Conservation (phyloP, 2,113 vertebrate genomes). For the Myiozetetes cayanensis region DNA sequence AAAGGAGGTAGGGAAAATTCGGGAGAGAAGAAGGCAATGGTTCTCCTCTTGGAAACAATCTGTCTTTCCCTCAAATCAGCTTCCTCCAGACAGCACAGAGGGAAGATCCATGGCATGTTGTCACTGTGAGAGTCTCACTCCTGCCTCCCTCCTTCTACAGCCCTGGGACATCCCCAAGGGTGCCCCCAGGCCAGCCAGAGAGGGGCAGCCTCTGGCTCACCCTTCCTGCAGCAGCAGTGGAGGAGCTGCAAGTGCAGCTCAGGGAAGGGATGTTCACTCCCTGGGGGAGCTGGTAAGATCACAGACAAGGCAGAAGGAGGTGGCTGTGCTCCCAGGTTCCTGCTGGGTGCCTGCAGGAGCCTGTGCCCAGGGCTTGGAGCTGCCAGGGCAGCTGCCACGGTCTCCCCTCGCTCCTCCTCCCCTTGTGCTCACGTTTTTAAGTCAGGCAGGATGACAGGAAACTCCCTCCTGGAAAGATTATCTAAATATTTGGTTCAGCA, state of each 20-base stretch:
- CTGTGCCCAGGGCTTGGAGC: accelerated
- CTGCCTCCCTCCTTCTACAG: neutral
- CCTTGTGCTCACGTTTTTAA: neutral
- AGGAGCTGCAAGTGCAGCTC: neutral
- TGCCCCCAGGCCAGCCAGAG: neutral
- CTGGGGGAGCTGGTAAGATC: neutral
- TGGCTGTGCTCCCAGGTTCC: neutral
- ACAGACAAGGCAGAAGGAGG: neutral
- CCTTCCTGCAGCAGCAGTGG: neutral
- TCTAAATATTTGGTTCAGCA: neutral
- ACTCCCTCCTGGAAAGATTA: neutral
- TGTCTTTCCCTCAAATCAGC: neutral
- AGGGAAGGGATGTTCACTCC: neutral
- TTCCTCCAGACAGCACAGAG: neutral
- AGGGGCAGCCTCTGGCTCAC: neutral
- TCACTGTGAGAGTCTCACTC: neutral
- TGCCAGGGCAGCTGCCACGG: neutral
- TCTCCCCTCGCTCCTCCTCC: neutral
- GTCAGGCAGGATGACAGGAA: neutral
- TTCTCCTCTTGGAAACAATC: neutral
- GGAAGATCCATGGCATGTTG: neutral
- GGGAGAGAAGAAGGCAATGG: neutral
- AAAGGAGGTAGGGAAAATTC: neutral
- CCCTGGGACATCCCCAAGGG: neutral
- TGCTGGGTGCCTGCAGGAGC: neutral